Base-by-base conservation (phyloP, 2,888 invertebrate genomes). In the Tipula confusa region DNA sequence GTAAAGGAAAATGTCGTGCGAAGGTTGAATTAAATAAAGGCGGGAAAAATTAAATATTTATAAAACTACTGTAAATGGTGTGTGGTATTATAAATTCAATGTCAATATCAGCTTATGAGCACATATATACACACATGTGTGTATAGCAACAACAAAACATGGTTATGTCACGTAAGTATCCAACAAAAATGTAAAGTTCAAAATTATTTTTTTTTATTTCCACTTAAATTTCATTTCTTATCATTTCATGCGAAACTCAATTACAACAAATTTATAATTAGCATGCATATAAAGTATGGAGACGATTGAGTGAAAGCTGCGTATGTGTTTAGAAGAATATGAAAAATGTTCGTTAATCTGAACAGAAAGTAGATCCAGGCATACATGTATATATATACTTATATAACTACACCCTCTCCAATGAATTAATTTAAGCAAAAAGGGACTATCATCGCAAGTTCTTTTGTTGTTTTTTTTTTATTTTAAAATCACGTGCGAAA, bases 151-250 rank as follows among this genome's bases (percentile, higher is more conserved):
- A 64, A 24, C 24, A 64, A 24, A 64, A 24, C 9, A 64, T 2
- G 24, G 24, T 64, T 64, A 18, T 9, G 24, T 64, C 64, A 64
- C 64, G 64, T 64, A 64, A 64, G 11, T 7, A 64, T 64, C 64
- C 24, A 64, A 64, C 9, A 24, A 64, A 11, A 24, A 24, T 9
- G 7, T 64, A 24, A 64, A 64, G 9, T 64, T 64, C 24, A 64
- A 64, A 24, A 1, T 24, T 24, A 38, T 38, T 64, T 11, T 9
- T 64, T n/a, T n/a, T n/a, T n/a, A n/a, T n/a, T 24, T 64, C 64
- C 64, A 64, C 64, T 64, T 64, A 24, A 64, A 24, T 64, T 64
- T 64, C 64, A 64, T 64, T 64, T 64, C 64, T 64, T 64, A 64
- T 64, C 64, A 64, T 64, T 43, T 1, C 43, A 43, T 15, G 43